Conservation (phyloP, 1,140 invertebrate species). For the Panagrolaimus sp. region DNA sequence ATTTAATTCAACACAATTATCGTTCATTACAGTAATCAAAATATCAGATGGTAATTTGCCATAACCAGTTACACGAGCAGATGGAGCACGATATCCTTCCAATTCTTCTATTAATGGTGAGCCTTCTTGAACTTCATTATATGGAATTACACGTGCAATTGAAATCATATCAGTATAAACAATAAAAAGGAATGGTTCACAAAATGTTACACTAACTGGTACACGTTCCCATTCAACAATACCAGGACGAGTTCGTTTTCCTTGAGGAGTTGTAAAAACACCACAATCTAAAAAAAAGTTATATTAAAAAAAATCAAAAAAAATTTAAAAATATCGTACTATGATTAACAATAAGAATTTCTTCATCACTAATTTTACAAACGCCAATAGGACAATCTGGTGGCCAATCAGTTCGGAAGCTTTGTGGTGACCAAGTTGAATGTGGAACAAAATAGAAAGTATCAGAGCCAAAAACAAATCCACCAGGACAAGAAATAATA, state of each 20-base stretch:
- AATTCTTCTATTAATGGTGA: not conserved
- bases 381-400: not conserved
- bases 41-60: not conserved
- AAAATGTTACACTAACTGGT: slow-evolving; percentile 1
- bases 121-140: not conserved
- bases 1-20: slow-evolving; percentile 4
- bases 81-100: not conserved
- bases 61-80: slow-evolving; percentile 2
- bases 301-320: not conserved
- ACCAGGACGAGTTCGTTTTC: not conserved
- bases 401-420: slow-evolving; percentile 4
- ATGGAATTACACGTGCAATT: not conserved
- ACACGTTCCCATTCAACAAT: slow-evolving; percentile 7
- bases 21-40: not conserved
- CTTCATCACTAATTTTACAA: slow-evolving; percentile 5
- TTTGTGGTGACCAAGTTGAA: not conserved
- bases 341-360: slow-evolving; percentile 4
- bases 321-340: too few species aligned
- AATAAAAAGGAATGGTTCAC: not conserved
- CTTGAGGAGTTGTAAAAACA: slow-evolving; percentile 2
- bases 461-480: not conserved
- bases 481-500: slow-evolving; percentile 6
- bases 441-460: not conserved
- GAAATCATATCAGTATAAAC: slow-evolving; percentile 7
- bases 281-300: not conserved